Evolutionary conservation across 1,140 invertebrate genomes (phyloP).

Genomic region (Papilio xuthus): DNA sequence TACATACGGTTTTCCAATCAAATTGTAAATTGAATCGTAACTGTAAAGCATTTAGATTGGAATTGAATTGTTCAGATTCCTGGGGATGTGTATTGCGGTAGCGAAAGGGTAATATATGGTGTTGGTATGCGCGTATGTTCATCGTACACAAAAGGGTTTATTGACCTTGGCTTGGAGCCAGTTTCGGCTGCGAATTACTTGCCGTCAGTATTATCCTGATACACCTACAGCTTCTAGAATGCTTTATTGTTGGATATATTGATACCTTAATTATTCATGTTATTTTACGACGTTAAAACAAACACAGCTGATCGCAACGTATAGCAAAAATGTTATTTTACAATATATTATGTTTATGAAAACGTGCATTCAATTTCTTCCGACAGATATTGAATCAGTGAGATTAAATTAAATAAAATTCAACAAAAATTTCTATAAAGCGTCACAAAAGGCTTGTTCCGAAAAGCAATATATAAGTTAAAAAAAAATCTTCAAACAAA

Average conservation of each 20-base stretch:
- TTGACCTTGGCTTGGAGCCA: conserved; percentile 75
- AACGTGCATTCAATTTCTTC: not conserved
- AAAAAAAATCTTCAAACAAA: conserved; percentile 39
- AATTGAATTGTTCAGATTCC: conserved; percentile 46
- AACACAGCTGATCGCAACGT: no score
- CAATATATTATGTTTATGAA: not conserved
- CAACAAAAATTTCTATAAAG: not conserved
- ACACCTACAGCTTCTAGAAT: conserved; percentile 30
- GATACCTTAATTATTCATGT: not conserved
- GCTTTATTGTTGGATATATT: not conserved
- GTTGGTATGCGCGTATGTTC: conserved; percentile 46
- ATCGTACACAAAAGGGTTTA: conserved; percentile 62
- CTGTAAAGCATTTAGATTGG: conserved; percentile 46
- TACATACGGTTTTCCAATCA: conserved; percentile 47
- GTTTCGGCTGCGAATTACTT: conserved; percentile 67
- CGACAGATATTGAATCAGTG: not conserved
- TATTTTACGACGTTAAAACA: not conserved
- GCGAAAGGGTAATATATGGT: conserved; percentile 41
- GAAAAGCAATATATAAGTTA: conserved; percentile 28
- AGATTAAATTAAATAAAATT: not conserved
- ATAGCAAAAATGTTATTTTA: not conserved
- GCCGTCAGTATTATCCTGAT: conserved; percentile 58
- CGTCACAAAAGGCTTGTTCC: not conserved
- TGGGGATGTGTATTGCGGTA: conserved; percentile 39
- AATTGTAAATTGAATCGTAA: conserved; percentile 53